phyloP scores from a whole-genome alignment of 2,113 vertebrate genomes.

The Hyaena hyaena region DNA sequence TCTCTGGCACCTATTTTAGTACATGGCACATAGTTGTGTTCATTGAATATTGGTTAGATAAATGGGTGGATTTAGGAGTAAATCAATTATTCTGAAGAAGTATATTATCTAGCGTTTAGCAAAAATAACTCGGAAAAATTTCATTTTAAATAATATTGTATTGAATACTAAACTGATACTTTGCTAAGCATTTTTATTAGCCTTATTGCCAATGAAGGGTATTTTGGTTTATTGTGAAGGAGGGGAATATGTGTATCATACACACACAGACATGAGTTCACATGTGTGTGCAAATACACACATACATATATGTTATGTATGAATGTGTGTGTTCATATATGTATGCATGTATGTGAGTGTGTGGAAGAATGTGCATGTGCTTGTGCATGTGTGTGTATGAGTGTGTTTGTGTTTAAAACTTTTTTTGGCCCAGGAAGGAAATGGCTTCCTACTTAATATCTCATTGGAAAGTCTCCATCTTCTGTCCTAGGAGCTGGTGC shows the following conservation, averaged over 20 bases:
- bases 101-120: neutral
- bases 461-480: neutral
- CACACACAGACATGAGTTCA: neutral
- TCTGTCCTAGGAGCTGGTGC: neutral
- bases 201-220: neutral
- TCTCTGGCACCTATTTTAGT: neutral
- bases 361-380: neutral
- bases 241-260: neutral
- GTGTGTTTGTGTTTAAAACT: neutral
- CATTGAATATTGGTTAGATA: neutral
- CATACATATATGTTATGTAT: neutral
- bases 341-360: neutral
- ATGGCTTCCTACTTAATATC: neutral
- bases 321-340: neutral
- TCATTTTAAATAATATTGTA: constrained; percentile 35
- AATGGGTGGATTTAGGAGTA: neutral
- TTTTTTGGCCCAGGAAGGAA: neutral
- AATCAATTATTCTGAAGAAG: neutral
- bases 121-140: neutral
- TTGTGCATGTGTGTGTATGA: neutral
- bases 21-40: neutral
- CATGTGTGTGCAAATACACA: neutral
- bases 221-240: neutral
- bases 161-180: neutral
- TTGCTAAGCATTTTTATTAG: constrained; percentile 20